Percentiles rank a stretch among this genome's conserved stretches.
phyloP scores from a whole-genome alignment of 1,140 invertebrate genomes.

The Probaryconus sp. region DNA sequence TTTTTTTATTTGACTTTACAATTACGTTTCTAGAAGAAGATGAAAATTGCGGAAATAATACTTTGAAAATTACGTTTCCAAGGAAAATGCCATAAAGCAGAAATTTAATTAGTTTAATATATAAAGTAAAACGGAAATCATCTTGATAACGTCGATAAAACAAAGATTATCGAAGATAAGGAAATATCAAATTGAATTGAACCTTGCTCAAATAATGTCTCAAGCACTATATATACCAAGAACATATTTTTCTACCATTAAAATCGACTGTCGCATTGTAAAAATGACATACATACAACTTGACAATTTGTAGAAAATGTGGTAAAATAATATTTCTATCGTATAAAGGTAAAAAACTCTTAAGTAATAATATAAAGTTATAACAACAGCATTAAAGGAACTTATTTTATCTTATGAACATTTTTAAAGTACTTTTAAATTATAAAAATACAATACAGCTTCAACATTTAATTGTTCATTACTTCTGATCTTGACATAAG shows the following conservation, averaged over 20 bases:
- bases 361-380: no score
- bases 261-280: neutral
- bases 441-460: no score
- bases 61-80: no score
- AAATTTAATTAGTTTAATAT: conserved; percentile 24
- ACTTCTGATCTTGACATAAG: no score
- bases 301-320: neutral
- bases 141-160: conserved; percentile 11
- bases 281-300: neutral
- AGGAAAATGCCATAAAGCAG: no score
- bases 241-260: conserved; percentile 20
- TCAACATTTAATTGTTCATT: no score
- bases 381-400: no score
- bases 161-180: conserved; percentile 17
- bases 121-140: conserved; percentile 8
- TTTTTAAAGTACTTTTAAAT: no score
- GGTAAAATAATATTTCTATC: neutral
- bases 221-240: neutral
- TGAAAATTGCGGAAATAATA: no score
- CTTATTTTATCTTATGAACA: no score
- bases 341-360: no score
- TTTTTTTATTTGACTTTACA: conserved; percentile 10
- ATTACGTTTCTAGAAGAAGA: no score
- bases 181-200: conserved; percentile 14
- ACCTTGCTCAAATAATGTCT: conserved; percentile 2